Conservation (phyloP, 64 coral and sea anemone species). For the Cladopsammia gracilis region DNA sequence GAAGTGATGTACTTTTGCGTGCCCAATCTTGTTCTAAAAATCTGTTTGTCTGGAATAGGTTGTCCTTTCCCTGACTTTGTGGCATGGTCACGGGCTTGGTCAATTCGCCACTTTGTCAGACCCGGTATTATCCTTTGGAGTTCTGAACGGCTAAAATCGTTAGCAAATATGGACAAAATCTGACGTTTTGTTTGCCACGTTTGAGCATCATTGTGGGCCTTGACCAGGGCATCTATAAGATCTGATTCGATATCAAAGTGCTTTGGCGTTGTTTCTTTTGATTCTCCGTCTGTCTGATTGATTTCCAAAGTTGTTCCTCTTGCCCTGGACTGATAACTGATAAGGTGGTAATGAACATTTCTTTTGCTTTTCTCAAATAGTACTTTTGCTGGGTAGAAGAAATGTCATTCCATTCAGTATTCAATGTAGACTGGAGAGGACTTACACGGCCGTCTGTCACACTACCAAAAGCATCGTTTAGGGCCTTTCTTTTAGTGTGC, state of each 20-base stretch:
- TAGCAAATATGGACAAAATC: conserved; percentile 53
- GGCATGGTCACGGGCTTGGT: conserved; percentile 46
- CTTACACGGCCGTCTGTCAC: conserved; percentile 18
- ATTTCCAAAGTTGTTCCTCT: conserved; percentile 43
- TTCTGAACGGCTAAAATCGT: conserved; percentile 54
- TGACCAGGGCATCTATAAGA: conserved; percentile 31
- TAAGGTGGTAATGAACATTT: conserved; percentile 9
- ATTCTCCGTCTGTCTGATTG: background rate
- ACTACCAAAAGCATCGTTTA: conserved; percentile 39
- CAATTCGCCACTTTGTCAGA: conserved; percentile 54
- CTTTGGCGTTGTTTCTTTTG: background rate
- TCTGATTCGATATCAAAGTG: conserved; percentile 2
- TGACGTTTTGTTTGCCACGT: conserved; percentile 61
- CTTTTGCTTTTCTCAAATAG: conserved; percentile 56
- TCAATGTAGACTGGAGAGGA: conserved; percentile 52
- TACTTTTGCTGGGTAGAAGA: conserved; percentile 52
- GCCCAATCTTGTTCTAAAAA: conserved; percentile 8
- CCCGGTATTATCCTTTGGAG: conserved; percentile 13
- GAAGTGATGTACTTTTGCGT: conserved; percentile 45
- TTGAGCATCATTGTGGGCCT: conserved; percentile 33
- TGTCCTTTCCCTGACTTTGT: conserved; percentile 26
- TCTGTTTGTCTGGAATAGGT: background rate
- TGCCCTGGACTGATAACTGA: conserved; percentile 51
- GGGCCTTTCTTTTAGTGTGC: conserved; percentile 18
- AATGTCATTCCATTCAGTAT: conserved; percentile 63